Evolutionary conservation across 2,797 vertebrate genomes (phyloP).

Genomic region (Heterohyrax brucei): DNA sequence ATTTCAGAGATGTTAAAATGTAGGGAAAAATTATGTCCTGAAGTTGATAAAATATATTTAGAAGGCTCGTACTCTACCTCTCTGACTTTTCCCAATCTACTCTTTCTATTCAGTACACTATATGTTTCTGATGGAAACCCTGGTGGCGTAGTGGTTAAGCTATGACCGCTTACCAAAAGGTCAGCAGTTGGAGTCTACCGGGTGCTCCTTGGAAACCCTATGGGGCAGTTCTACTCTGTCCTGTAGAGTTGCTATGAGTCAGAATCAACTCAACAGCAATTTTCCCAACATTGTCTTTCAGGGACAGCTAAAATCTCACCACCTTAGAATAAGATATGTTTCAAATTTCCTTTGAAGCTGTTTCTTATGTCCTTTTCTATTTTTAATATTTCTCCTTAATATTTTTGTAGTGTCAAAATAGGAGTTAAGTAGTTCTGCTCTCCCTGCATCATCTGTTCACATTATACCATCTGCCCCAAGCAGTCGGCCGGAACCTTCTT

Average conservation of each 20-base stretch:
- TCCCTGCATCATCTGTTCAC: constrained; percentile 81
- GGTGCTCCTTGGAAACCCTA: too few relatives aligned
- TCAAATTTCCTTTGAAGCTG: constrained; percentile 62
- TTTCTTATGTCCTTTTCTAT: constrained; percentile 69
- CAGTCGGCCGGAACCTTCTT: constrained; percentile 75
- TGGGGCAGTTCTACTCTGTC: too few relatives aligned
- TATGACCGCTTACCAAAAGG: too few relatives aligned
- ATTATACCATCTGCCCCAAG: constrained; percentile 83
- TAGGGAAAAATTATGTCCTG: background rate
- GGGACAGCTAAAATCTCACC: background rate
- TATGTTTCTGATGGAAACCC: too few relatives aligned
- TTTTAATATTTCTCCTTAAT: constrained; percentile 78
- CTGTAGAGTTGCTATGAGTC: too few relatives aligned
- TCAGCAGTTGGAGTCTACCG: too few relatives aligned
- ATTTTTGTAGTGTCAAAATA: constrained; percentile 75
- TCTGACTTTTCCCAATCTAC: background rate
- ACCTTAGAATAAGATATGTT: constrained; percentile 7
- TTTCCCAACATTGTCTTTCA: constrained; percentile 45
- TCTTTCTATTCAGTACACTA: background rate
- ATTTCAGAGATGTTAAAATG: constrained; percentile 53
- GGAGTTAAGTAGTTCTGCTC: constrained; percentile 70
- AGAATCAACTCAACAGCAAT: background rate
- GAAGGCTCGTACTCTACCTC: constrained; percentile 28
- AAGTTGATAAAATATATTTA: constrained; percentile 44
- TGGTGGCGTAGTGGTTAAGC: too few relatives aligned